These are phyloP conservation scores for Metellina segmentata DNA, from an alignment of 2,888 invertebrate species.

Conservation along the genomic window DNA sequence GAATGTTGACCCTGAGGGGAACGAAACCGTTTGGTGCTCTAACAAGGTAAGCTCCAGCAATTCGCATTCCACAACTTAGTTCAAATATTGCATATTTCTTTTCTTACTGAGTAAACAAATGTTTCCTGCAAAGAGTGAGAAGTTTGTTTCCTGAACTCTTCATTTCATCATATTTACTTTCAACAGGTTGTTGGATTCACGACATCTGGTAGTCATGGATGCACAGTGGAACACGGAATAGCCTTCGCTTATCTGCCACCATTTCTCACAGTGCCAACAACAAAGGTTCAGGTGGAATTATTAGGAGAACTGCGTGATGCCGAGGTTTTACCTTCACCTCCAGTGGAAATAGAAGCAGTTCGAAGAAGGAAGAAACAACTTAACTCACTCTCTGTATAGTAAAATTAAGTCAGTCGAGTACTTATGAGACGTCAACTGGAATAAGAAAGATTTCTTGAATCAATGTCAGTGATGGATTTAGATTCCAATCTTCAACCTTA, in stretches of 20 bases:
- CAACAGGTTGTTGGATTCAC: slow-evolving; percentile 81
- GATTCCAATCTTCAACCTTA: no score
- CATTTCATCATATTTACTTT: slow-evolving; percentile 4
- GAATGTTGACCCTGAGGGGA: slow-evolving; percentile 80
- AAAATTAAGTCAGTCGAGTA: no score
- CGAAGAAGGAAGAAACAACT: slow-evolving; percentile 25
- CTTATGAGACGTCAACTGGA: no score
- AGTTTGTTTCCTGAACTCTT: no score
- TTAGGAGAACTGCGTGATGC: slow-evolving; percentile 79
- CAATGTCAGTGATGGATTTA: no score
- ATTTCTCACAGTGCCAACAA: slow-evolving; percentile 78
- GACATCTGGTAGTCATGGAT: slow-evolving; percentile 82
- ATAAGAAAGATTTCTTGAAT: no score
- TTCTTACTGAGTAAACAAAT: no score
- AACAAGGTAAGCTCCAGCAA: slow-evolving; percentile 76
- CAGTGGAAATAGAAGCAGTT: slow-evolving; percentile 77
- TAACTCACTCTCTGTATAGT: no score
- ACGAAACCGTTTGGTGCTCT: slow-evolving; percentile 80
- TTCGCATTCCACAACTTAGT: no score
- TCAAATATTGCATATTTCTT: no score
- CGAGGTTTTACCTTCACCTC: slow-evolving; percentile 78
- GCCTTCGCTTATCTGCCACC: slow-evolving; percentile 82
- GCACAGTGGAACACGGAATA: slow-evolving; percentile 80
- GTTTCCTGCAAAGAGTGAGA: no score
- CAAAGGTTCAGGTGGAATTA: slow-evolving; percentile 79